A percentile compares a stretch with the other conserved stretches of the same genome.
These are phyloP conservation scores for Clunio marinus DNA, from an alignment of 2,888 invertebrate species.

Conservation along the genomic window DNA sequence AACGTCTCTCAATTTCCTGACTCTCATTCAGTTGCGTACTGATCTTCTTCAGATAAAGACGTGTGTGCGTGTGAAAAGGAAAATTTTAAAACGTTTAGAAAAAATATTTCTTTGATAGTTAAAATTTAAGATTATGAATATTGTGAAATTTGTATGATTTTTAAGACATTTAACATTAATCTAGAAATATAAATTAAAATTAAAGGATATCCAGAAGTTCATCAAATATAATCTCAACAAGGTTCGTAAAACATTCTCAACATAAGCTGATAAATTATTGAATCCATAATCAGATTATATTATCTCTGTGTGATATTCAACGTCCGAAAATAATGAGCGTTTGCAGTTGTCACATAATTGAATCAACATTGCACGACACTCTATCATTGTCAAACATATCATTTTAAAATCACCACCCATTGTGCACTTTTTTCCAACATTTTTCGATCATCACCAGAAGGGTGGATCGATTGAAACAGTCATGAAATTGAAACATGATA, in stretches of 20 bases:
- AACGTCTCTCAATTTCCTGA: neutral
- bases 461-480: too few relatives aligned
- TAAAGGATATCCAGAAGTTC: too few relatives aligned
- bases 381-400: neutral
- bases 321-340: neutral
- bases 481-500: neutral
- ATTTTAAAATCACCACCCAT: constrained; percentile 31
- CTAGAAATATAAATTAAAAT: too few relatives aligned
- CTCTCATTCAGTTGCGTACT: neutral
- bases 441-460: neutral
- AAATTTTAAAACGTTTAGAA: neutral
- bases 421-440: constrained; percentile 2
- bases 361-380: neutral
- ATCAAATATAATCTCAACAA: too few relatives aligned
- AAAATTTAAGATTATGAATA: too few relatives aligned
- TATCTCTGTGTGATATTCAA: neutral
- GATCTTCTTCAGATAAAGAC: neutral
- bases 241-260: too few relatives aligned
- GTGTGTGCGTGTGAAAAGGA: constrained; percentile 3
- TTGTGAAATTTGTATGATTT: too few relatives aligned
- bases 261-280: neutral
- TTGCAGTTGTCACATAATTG: neutral
- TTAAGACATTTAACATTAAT: too few relatives aligned
- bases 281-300: neutral
- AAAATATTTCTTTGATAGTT: neutral